Base-by-base conservation (phyloP, 2,797 vertebrate genomes). In the Enteromius argenteus region DNA sequence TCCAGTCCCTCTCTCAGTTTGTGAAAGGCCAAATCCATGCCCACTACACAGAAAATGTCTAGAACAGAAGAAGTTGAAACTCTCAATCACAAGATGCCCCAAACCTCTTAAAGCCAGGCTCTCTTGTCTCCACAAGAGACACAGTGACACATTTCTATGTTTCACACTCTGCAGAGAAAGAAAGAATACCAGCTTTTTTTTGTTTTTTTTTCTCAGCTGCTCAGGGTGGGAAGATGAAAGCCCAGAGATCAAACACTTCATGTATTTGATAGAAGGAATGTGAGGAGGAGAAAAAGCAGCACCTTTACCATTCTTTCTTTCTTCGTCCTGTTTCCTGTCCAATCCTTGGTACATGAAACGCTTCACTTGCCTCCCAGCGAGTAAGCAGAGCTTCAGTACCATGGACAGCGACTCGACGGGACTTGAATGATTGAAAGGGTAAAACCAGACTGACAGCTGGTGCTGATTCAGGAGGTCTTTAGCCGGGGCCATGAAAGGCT, bases 161-260 rank as follows among this genome's bases (percentile, higher is more conserved):
- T 77, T 83, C 62, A 83, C 35, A 49, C 81, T 84, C 67, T 15
- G 4, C 39, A 78, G 75, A 79, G 15, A 79, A 84, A 56, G 62
- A 78, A 78, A 62, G 53, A 72, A 84, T 30, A 58, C 35, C 7
- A 11, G 46, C n/a, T 83, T 21, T 19, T 73, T 32, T 42, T 72
- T 30, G 51, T 72, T 60, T 79, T 46, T 11, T 14, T n/a, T 53
- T 3, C 49, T 84, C 49, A 23, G 30, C 74, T 71, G 66, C 66
- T 84, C 76, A 79, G 79, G 39, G 83, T 49, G 75, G 75, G 51
- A 44, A 84, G 83, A 84, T 84, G 75, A 84, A 84, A 84, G 83
- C 66, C n/a, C 30, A 39, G 30, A 84, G 75, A 84, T 84, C 83
- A 84, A 78, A 84, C 82, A 84, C 75, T 72, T 79, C 66, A 79